A percentile compares a stretch with the other conserved stretches of the same genome.
Conservation (phyloP, 2,888 invertebrate species). For the Stegophylla sp. region DNA sequence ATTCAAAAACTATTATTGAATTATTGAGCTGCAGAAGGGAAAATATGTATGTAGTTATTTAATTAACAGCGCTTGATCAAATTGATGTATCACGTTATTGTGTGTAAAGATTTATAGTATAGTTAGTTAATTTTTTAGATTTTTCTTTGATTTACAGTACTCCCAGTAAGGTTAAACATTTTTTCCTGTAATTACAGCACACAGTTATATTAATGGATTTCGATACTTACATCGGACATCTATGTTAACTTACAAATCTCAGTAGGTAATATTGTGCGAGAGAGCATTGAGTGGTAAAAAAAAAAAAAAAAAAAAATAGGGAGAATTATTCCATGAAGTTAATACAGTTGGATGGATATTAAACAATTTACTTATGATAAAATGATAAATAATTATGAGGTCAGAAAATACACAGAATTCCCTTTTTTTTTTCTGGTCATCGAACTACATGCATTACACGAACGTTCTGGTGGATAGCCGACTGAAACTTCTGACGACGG, state of each 20-base stretch:
- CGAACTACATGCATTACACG: slow-evolving; percentile 48
- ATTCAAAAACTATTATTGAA: slow-evolving; percentile 5
- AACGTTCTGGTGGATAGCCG: slow-evolving; percentile 39
- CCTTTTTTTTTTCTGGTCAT: slow-evolving; percentile 56
- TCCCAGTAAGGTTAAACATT: too few species aligned
- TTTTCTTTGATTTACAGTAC: too few species aligned
- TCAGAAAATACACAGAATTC: slow-evolving; percentile 23
- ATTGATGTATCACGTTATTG: background rate
- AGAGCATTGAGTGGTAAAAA: background rate
- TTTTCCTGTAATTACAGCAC: too few species aligned
- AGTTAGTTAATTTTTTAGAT: too few species aligned
- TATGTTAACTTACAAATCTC: background rate
- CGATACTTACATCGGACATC: too few species aligned
- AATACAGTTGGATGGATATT: slow-evolving; percentile 11
- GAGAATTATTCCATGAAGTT: slow-evolving; percentile 6
- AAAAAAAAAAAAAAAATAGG: background rate
- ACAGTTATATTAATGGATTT: too few species aligned
- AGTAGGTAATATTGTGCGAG: background rate
- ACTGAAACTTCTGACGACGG: slow-evolving; percentile 42
- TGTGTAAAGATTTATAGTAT: too few species aligned
- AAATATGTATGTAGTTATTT: background rate
- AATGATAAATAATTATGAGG: slow-evolving; percentile 34
- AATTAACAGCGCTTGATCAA: background rate
- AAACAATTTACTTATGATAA: slow-evolving; percentile 26
- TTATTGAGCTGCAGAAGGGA: background rate